Base-by-base conservation (phyloP, 2,797 vertebrate species). In the Graptemys geographica region DNA sequence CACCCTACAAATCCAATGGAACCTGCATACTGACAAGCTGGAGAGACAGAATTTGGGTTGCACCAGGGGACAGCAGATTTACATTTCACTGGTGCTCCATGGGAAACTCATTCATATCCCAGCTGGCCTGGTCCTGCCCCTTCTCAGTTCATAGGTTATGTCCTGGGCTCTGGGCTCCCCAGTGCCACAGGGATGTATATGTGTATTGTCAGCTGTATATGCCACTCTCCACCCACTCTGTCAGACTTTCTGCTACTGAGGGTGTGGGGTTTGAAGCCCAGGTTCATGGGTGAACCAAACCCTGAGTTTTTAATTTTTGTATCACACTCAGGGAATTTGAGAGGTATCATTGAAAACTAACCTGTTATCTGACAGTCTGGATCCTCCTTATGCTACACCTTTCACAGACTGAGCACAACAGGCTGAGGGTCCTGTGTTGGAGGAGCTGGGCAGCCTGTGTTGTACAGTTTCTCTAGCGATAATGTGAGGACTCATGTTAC, bases 381-480 rank as follows among this genome's bases (percentile, higher is more conserved):
- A 62, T 53, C 21, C 65, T 69, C 79, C 49, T 59, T 41, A 13
- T 0, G 0, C 6, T 79, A 28, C 82, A 8, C 5, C 5, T 37
- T 37, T 25, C 55, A 88, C 6, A n/a, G 56, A 56, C 10, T 25
- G 47, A 87, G 52, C 41, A 80, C 59, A 81, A 76, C 33, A 86
- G 51, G 6, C 2, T n/a, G 74, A 84, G 27, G 44, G 81, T 55
- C 8, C n/a, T 19, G 69, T 1, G 13, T 31, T 8, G 37, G 47
- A 27, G 44, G 5, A 33, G 56, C 27, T 2, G 23, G 27, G 21
- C 74, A 62, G 8, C 25, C 81, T 53, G 16, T 2, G 53, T 6
- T 2, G 2, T 65, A 81, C 49, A 79, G 18, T 62, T 52, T 87
- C 83, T 59, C 41, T 76, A 31, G 33, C 52, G 19, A 37, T 65